phyloP scores from a whole-genome alignment of 1,140 invertebrate genomes.

The Ericerus pela region DNA sequence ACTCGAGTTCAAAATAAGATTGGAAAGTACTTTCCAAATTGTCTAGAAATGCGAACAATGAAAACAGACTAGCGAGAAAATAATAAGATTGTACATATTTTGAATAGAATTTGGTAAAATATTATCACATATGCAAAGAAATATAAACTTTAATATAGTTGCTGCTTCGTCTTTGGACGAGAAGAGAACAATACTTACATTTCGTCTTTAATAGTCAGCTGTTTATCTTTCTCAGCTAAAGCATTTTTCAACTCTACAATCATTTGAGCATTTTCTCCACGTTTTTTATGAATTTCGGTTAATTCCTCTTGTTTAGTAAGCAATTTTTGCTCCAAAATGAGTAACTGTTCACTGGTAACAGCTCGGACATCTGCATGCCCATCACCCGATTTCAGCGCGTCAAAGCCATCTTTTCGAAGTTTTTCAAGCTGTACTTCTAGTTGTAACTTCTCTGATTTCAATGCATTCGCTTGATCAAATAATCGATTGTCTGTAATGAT shows the following conservation, averaged over 20 bases:
- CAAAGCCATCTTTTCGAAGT: conserved; percentile 34
- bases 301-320: conserved; percentile 79
- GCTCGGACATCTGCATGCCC: conserved; percentile 30
- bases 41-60: too few species aligned
- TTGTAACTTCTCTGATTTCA: conserved; percentile 68
- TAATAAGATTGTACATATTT: too few species aligned
- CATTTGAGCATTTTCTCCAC: conserved; percentile 84
- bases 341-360: conserved; percentile 34
- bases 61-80: too few species aligned
- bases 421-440: conserved; percentile 70
- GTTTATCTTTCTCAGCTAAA: conserved; percentile 72
- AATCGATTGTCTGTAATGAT: conserved; percentile 62
- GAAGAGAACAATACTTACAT: conserved; percentile 44
- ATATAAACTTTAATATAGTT: too few species aligned
- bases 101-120: too few species aligned
- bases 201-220: conserved; percentile 50
- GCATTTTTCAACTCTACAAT: conserved; percentile 77
- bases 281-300: conserved; percentile 69
- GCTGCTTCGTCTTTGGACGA: too few species aligned
- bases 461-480: conserved; percentile 61
- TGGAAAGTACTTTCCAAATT: too few species aligned
- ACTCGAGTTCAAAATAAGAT: too few species aligned
- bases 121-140: too few species aligned
- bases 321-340: conserved; percentile 67
- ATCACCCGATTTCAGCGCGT: conserved; percentile 19